Evolutionary conservation across 2,797 vertebrate species (phyloP).

Genomic region (Limnodromus scolopaceus): DNA sequence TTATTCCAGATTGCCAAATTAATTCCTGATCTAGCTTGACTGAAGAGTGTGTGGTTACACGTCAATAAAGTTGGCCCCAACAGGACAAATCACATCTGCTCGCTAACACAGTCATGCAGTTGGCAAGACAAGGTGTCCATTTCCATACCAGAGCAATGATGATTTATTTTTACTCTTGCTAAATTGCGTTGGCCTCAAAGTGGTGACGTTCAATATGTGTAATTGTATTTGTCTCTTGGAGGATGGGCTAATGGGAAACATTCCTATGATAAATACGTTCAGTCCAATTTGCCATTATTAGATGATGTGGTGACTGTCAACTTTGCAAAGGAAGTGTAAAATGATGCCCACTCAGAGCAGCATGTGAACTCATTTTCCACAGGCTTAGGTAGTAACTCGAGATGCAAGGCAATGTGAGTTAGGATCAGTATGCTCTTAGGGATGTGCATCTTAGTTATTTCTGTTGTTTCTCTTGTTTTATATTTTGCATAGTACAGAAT

Average conservation of each 20-base stretch:
- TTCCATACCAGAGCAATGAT: neutral
- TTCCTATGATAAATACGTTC: neutral
- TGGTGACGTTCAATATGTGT: neutral
- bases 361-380: neutral
- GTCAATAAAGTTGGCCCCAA: neutral
- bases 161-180: slow-evolving; percentile 29
- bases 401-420: neutral
- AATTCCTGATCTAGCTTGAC: neutral
- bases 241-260: slow-evolving; percentile 1
- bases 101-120: neutral
- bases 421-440: neutral
- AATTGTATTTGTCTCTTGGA: slow-evolving; percentile 31
- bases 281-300: neutral
- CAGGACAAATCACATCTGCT: neutral
- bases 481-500: neutral
- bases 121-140: neutral
- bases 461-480: neutral
- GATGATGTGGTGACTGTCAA: neutral
- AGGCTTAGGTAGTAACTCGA: neutral
- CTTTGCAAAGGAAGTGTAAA: neutral
- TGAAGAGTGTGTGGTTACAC: neutral
- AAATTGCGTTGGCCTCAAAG: neutral
- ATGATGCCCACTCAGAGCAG: neutral
- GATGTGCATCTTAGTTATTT: neutral
- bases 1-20: neutral